Evolutionary conservation across 1,140 invertebrate genomes (phyloP).

Genomic region (Globodera rostochiensis): DNA sequence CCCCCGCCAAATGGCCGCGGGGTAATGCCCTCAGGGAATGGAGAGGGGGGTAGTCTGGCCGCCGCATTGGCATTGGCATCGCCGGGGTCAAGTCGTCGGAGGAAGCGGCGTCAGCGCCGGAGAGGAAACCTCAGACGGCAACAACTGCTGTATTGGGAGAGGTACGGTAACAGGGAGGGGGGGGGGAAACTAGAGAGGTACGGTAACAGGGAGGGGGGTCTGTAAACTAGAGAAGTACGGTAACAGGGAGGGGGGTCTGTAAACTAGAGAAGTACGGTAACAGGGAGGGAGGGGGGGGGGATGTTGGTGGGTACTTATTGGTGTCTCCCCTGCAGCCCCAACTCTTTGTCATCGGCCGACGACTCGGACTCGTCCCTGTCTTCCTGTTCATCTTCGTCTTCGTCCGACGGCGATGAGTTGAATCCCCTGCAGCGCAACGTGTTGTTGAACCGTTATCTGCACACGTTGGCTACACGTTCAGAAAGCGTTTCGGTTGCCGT

Average conservation of each 20-base stretch:
- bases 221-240: not conserved
- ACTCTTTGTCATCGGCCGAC: not conserved
- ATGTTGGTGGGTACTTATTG: too few species aligned
- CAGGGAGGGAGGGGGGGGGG: too few species aligned
- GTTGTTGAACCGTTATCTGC: not conserved
- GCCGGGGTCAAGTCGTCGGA: not conserved
- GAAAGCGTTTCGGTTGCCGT: not conserved
- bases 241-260: not conserved
- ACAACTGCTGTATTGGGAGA: not conserved
- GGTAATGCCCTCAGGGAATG: not conserved
- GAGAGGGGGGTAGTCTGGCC: not conserved
- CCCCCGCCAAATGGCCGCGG: not conserved
- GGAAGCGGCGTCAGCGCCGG: not conserved
- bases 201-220: not conserved
- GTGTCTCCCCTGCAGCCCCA: too few species aligned
- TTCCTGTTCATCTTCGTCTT: not conserved
- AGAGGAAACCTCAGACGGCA: not conserved
- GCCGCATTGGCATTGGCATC: not conserved
- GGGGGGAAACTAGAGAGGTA: not conserved
- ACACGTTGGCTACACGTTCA: not conserved
- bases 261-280: too few species aligned
- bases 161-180: not conserved
- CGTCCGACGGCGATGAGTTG: not conserved
- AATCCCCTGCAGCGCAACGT: too few species aligned
- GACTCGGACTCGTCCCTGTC: not conserved